phyloP scores from a whole-genome alignment of 2,797 vertebrate genomes.

The Trichosurus vulpecula region DNA sequence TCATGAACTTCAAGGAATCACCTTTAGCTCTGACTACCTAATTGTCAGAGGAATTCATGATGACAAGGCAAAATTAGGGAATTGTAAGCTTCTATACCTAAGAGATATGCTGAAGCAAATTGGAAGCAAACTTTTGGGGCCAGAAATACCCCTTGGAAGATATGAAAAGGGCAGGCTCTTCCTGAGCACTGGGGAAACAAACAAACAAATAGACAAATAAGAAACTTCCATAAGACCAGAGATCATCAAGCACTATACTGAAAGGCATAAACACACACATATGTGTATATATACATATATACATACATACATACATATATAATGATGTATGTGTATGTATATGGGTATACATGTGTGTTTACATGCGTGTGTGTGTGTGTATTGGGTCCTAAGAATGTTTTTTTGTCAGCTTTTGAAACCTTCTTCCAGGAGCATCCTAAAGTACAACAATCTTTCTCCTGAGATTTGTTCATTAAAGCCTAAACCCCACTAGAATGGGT shows the following conservation, averaged over 20 bases:
- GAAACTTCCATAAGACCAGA: not conserved
- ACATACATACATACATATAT: too few species aligned
- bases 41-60: not conserved
- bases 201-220: not conserved
- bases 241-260: not conserved
- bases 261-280: not conserved
- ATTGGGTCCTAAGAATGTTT: not conserved
- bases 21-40: not conserved
- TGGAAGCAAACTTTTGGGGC: not conserved
- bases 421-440: not conserved
- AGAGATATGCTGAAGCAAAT: not conserved
- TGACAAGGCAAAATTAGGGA: not conserved
- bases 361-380: not conserved
- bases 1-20: not conserved
- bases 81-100: not conserved
- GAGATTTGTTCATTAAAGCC: not conserved
- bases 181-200: not conserved
- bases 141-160: not conserved
- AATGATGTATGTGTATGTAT: too few species aligned
- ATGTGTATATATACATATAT: too few species aligned
- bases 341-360: too few species aligned
- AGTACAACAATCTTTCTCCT: not conserved
- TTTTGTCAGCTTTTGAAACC: not conserved
- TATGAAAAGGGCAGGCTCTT: not conserved
- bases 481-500: not conserved